A percentile compares a stretch with the other conserved stretches of the same genome.
phyloP scores from a whole-genome alignment of 2,113 vertebrate genomes.

The Fulica atra region DNA sequence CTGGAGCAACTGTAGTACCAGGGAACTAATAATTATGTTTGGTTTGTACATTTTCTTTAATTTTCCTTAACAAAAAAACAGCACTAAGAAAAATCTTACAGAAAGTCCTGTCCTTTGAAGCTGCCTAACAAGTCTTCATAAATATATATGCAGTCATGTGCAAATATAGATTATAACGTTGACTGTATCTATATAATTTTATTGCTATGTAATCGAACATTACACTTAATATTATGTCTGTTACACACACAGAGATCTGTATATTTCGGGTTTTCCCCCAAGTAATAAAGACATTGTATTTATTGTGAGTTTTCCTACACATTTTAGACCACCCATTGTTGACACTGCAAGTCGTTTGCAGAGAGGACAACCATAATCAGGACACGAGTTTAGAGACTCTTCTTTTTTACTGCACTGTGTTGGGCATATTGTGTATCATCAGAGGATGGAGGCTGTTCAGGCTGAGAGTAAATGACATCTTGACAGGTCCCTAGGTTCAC shows the following conservation, averaged over 20 bases:
- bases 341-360: too few species aligned
- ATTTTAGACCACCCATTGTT: not conserved
- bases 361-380: not conserved
- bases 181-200: not conserved
- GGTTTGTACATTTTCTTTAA: not conserved
- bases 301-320: not conserved
- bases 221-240: not conserved
- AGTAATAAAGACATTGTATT: not conserved
- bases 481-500: not conserved
- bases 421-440: not conserved
- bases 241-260: not conserved
- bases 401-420: not conserved
- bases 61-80: not conserved
- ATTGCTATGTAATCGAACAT: not conserved
- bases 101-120: not conserved
- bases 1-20: not conserved
- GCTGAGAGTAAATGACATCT: not conserved
- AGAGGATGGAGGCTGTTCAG: not conserved
- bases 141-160: not conserved
- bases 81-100: not conserved
- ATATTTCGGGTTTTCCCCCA: not conserved
- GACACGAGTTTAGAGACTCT: not conserved
- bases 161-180: not conserved
- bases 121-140: not conserved
- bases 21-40: not conserved